A percentile compares a stretch with the other conserved stretches of the same genome.
phyloP scores from a whole-genome alignment of 2,113 vertebrate species.

The Colaptes auratus region DNA sequence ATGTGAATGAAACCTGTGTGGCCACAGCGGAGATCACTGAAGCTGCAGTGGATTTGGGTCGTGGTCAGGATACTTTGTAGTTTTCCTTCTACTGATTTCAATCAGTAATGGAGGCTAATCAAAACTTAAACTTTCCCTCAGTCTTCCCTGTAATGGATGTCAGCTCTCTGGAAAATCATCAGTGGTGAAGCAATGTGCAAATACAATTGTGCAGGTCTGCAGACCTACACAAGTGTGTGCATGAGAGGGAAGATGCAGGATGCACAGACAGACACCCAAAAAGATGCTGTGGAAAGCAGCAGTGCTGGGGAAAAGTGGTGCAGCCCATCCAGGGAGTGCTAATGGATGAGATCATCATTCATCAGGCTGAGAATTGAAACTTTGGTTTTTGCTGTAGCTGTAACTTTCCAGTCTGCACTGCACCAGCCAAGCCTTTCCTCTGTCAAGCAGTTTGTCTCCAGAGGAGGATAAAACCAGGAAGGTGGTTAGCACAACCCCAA shows the following conservation, averaged over 20 bases:
- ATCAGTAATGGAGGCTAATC: neutral
- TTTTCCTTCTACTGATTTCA: neutral
- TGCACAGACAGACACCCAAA: rapidly evolving
- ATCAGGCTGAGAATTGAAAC: neutral
- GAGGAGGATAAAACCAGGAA: conserved; percentile 8
- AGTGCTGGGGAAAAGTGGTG: rapidly evolving
- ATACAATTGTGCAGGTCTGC: neutral
- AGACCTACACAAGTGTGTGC: rapidly evolving
- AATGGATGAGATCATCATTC: neutral
- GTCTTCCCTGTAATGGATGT: neutral
- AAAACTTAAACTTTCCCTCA: neutral
- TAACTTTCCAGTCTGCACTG: conserved; percentile 53
- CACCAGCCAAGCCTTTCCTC: neutral
- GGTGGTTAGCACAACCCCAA: neutral
- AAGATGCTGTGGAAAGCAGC: rapidly evolving
- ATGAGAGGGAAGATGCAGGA: neutral
- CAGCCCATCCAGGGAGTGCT: neutral
- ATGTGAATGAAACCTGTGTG: neutral
- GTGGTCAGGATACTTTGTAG: neutral
- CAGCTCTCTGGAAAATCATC: neutral
- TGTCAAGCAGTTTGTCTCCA: conserved; percentile 6
- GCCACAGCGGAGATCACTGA: neutral
- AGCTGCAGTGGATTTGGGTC: neutral
- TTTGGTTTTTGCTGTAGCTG: neutral
- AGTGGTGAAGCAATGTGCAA: neutral